A percentile compares a stretch with the other conserved stretches of the same genome.
Conservation (phyloP, 2,888 invertebrate genomes). For the Mesorhabditis spiculigera region DNA sequence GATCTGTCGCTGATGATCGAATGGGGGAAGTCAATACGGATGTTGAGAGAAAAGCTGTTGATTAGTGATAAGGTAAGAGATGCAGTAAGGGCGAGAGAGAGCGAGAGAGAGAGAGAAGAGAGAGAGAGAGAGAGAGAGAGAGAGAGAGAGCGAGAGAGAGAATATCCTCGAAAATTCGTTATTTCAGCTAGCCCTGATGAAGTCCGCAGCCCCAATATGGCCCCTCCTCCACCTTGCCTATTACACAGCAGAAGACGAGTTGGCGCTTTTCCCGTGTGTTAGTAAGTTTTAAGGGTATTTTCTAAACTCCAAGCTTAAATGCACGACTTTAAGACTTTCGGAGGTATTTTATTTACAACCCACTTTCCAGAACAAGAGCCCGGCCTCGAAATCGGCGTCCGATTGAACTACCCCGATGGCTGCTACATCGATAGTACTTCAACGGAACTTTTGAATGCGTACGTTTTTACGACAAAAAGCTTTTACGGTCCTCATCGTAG, state of each 20-base stretch:
- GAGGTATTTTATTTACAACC: background rate
- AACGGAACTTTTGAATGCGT: conserved; percentile 20
- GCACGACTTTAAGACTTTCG: background rate
- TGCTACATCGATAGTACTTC: conserved; percentile 34
- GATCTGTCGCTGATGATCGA: conserved; percentile 45
- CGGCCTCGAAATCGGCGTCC: conserved; percentile 25
- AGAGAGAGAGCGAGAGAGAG: conserved; percentile 5
- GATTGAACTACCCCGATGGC: conserved; percentile 44
- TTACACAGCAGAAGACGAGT: conserved; percentile 28
- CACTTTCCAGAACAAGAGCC: conserved; percentile 29
- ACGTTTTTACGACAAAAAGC: conserved; percentile 9
- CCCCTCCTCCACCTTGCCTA: conserved; percentile 40
- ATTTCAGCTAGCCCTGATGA: conserved; percentile 42
- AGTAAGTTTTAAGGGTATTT: background rate
- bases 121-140: conserved; percentile 1
- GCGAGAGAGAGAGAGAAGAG: too few species aligned
- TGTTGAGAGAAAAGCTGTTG: conserved; percentile 26
- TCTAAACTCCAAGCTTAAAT: background rate
- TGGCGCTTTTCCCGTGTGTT: background rate
- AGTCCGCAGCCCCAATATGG: conserved; percentile 37
- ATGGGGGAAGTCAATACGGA: conserved; percentile 41
- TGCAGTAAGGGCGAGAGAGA: too few species aligned
- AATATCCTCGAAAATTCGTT: background rate
- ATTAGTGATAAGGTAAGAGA: conserved; percentile 36
- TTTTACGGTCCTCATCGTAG: background rate